A percentile compares a stretch with the other conserved stretches of the same genome.
Conservation (phyloP, 1,140 invertebrate genomes). For the Achroia grisella region DNA sequence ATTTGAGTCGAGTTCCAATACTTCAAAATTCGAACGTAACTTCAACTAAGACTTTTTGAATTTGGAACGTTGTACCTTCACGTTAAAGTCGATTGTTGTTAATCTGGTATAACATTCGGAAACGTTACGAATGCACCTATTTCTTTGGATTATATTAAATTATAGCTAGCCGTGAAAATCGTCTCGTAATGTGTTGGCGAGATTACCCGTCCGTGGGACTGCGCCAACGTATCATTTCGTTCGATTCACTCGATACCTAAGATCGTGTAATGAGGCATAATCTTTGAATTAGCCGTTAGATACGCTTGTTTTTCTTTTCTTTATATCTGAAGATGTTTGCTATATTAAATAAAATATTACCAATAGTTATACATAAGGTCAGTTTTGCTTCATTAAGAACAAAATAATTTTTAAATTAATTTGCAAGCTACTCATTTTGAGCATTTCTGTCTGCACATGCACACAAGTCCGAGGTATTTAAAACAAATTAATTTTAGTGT, state of each 20-base stretch:
- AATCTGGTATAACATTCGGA: slow-evolving; percentile 15
- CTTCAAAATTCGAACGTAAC: slow-evolving; percentile 13
- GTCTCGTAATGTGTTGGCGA: slow-evolving; percentile 65
- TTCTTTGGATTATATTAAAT: slow-evolving; percentile 73
- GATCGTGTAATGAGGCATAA: slow-evolving; percentile 52
- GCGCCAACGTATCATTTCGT: slow-evolving; percentile 58
- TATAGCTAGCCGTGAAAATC: slow-evolving; percentile 70
- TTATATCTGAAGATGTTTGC: slow-evolving; percentile 14
- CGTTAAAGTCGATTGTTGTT: slow-evolving; percentile 21
- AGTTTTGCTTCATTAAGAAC: too few species aligned
- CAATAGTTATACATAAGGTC: too few species aligned
- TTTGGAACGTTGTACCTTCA: slow-evolving; percentile 5
- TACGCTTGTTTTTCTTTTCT: slow-evolving; percentile 40
- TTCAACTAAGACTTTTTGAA: slow-evolving; percentile 11
- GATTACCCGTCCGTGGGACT: slow-evolving; percentile 59
- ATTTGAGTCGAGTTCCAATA: slow-evolving; percentile 19
- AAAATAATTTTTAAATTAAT: too few species aligned
- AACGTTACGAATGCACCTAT: slow-evolving; percentile 56
- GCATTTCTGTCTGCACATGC: too few species aligned
- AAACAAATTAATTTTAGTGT: too few species aligned
- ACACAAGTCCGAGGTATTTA: too few species aligned
- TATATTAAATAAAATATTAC: slow-evolving; percentile 20
- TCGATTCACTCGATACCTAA: slow-evolving; percentile 43
- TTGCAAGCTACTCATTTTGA: too few species aligned
- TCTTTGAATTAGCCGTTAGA: slow-evolving; percentile 60